These are phyloP conservation scores for Gallinago paraguaiae DNA, from an alignment of 2,113 vertebrate genomes.

Conservation along the genomic window DNA sequence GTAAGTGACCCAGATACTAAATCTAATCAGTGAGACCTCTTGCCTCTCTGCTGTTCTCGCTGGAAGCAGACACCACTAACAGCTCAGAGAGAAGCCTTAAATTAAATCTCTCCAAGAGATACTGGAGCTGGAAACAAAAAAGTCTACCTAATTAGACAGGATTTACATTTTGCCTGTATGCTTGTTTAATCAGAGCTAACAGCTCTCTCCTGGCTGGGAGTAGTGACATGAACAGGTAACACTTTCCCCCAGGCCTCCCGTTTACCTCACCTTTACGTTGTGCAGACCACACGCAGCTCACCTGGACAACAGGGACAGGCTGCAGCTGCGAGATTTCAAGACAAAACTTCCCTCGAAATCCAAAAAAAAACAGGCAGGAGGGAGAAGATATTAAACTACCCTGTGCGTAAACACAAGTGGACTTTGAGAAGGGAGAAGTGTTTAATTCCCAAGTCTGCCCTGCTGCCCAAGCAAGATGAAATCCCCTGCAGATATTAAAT, in stretches of 20 bases:
- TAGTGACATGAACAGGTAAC: fast-evolving
- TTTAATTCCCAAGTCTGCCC: background rate
- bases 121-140: background rate
- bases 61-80: background rate
- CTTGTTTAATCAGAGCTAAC: background rate
- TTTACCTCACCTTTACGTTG: background rate
- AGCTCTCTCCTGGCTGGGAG: background rate
- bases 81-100: background rate
- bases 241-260: background rate
- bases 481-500: fast-evolving
- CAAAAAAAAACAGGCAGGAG: background rate
- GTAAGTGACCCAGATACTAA: background rate
- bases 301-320: background rate
- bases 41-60: background rate
- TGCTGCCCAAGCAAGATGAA: background rate
- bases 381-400: background rate
- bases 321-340: background rate
- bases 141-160: background rate
- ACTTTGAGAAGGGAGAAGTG: background rate
- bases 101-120: background rate
- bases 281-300: background rate
- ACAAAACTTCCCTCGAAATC: background rate
- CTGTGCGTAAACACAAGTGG: fast-evolving
- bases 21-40: background rate
- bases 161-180: background rate